phyloP scores from a whole-genome alignment of 2,888 invertebrate genomes.

The Drosophila setosimentum region DNA sequence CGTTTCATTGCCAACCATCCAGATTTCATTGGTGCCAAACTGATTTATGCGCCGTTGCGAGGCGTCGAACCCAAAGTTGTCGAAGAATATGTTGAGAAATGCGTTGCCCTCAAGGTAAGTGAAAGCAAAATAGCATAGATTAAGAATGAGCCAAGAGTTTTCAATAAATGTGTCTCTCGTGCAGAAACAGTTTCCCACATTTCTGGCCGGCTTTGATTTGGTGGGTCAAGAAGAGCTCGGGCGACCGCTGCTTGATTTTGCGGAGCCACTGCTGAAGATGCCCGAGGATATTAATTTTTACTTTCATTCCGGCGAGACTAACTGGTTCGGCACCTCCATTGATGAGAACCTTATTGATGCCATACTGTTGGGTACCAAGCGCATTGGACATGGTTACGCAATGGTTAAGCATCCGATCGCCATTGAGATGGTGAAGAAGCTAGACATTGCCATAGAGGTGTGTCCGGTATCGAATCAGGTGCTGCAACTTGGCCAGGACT shows the following conservation, averaged over 20 bases:
- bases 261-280: conserved; percentile 86
- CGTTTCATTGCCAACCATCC: conserved; percentile 87
- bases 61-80: conserved; percentile 84
- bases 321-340: conserved; percentile 88
- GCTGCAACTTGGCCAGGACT: conserved; percentile 89
- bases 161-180: conserved; percentile 62
- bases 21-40: conserved; percentile 88
- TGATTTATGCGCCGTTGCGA: conserved; percentile 89
- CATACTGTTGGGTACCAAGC: conserved; percentile 88
- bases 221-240: conserved; percentile 92
- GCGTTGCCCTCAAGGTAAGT: conserved; percentile 76
- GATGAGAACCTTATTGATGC: conserved; percentile 92
- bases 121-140: too few relatives aligned
- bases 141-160: neutral
- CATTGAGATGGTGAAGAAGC: conserved; percentile 86
- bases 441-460: conserved; percentile 90
- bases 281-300: conserved; percentile 87
- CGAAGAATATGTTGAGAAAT: conserved; percentile 85
- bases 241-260: conserved; percentile 87
- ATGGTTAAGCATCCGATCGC: conserved; percentile 90
- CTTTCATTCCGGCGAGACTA: conserved; percentile 93
- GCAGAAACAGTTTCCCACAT: conserved; percentile 87
- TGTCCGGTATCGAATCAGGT: conserved; percentile 93
- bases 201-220: conserved; percentile 92
- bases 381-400: conserved; percentile 92